These are phyloP conservation scores for Cynopterus sphinx DNA, from an alignment of 2,797 vertebrate species.

Conservation along the genomic window DNA sequence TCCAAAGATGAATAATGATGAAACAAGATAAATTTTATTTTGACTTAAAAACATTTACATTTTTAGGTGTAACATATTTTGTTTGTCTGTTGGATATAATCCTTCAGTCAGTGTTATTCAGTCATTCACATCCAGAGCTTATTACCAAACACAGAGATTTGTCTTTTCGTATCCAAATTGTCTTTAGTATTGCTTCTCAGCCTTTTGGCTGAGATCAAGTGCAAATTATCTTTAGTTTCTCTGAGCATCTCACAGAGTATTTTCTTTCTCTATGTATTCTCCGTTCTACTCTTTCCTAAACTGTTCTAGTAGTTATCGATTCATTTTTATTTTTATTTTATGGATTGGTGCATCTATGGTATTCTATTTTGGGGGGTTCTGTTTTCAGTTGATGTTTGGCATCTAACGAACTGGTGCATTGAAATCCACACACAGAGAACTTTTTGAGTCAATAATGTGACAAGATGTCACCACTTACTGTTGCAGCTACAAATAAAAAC, in stretches of 20 bases:
- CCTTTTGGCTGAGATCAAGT: no score
- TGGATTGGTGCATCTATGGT: neutral
- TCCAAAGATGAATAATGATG: neutral
- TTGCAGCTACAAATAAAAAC: neutral
- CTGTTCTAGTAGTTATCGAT: no score
- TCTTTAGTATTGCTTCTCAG: no score
- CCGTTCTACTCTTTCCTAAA: neutral
- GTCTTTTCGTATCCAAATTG: neutral
- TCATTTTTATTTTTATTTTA: neutral
- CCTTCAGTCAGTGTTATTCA: neutral
- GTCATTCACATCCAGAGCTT: neutral
- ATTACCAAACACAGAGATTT: neutral
- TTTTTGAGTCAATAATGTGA: neutral
- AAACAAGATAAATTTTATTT: neutral
- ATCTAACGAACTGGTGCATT: neutral
- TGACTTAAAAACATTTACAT: neutral
- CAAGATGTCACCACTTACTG: accelerated
- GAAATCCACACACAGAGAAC: neutral
- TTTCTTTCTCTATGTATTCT: neutral
- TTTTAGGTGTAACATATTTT: neutral
- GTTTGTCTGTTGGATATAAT: neutral
- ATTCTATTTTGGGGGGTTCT: neutral
- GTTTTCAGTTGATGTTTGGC: neutral
- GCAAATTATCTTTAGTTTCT: no score
- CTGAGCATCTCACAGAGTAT: neutral